Percentiles rank a stretch among this genome's conserved stretches.
phyloP scores from a whole-genome alignment of 1,140 invertebrate species.

The Tetragonula clypearis region DNA sequence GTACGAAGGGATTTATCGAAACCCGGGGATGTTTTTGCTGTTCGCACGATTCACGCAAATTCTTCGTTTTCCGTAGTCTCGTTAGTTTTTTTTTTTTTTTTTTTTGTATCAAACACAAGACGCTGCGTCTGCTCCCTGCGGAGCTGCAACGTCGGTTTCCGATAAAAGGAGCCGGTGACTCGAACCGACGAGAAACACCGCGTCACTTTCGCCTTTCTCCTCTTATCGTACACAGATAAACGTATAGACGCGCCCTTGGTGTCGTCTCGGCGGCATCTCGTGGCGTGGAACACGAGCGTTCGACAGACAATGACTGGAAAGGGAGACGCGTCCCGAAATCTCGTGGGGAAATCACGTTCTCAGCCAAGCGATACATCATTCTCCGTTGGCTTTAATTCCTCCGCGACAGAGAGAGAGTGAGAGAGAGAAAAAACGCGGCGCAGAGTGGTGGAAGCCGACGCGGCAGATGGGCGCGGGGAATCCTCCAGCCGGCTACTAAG shows the following conservation, averaged over 20 bases:
- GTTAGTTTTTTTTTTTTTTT: no score
- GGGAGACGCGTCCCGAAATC: neutral
- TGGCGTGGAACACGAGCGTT: neutral
- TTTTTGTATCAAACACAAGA: slow-evolving; percentile 3
- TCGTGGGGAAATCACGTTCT: slow-evolving; percentile 1
- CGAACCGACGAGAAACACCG: neutral
- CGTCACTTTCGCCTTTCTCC: neutral
- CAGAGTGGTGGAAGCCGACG: neutral
- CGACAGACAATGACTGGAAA: neutral
- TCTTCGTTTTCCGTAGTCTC: neutral
- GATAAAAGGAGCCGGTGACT: neutral
- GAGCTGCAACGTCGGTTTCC: slow-evolving; percentile 19
- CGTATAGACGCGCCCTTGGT: no score
- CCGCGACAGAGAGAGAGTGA: slow-evolving; percentile 5
- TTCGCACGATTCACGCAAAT: neutral
- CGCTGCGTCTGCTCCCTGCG: neutral
- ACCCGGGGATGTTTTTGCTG: no score
- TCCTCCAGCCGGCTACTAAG: slow-evolving; percentile 53
- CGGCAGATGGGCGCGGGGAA: slow-evolving; percentile 23
- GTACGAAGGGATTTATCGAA: no score
- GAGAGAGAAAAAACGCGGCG: slow-evolving; percentile 23
- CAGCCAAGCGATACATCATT: slow-evolving; percentile 49
- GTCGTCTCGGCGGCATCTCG: neutral
- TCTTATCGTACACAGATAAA: neutral
- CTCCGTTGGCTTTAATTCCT: slow-evolving; percentile 56